Base-by-base conservation (phyloP, 2,797 vertebrate species). In the Hirundo rustica region DNA sequence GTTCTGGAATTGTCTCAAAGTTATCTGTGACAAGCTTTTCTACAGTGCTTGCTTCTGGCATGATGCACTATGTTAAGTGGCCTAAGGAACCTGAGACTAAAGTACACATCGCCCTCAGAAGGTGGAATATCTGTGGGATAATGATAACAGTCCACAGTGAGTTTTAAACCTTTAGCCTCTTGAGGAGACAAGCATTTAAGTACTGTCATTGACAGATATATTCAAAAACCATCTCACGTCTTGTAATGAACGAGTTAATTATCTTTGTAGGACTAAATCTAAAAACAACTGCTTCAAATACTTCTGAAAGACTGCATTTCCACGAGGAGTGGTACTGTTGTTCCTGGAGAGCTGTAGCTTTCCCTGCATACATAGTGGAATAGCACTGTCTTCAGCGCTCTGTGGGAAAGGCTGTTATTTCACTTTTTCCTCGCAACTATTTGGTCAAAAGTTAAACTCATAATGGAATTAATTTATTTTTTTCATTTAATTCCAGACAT, bases 391-490 rank as follows among this genome's bases (percentile, higher is more conserved):
- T 89, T 83, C 77, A 91, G 11, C 27, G 8, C 36, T 70, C 34
- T 55, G 7, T 55, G 21, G 34, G 30, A 58, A 93, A 85, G n/a
- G 36, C 74, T 77, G 45, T 76, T 90, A 45, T 74, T 87, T 55
- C 62, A 27, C 26, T 90, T 88, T 53, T 92, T 60, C 27, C 66
- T 88, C 79, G 68, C 61, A 85, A 89, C 44, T 89, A 1, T 87
- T 88, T 92, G 92, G 94, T 97, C 96, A 96, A 86, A 95, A 96
- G 94, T 93, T 97, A 96, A 97, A 95, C 73, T 91, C 7, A 0
- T 96, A 95, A 97, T 96, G 86, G 88, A 96, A 95, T 96, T 97
- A 92, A 93, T 91, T 95, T 90, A 54, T 85, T 94, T 95, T 89
- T 88, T 77, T 9, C 32, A 94, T 96, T 96, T 94, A 97, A 97